Evolutionary conservation across 1,140 invertebrate genomes (phyloP).

Genomic region (Arctopsyche grandis): DNA sequence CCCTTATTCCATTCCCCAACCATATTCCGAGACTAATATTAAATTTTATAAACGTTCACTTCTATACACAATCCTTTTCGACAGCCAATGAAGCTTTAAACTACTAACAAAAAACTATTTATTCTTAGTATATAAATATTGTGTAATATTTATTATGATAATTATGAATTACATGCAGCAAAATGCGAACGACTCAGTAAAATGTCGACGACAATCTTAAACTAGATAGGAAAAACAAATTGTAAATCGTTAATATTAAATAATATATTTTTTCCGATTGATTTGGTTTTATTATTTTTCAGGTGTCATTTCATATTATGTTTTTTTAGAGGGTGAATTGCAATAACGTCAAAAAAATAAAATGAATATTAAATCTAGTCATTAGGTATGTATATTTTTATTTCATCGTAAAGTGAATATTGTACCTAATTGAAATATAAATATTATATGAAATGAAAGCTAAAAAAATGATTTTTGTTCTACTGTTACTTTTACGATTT

Average conservation of each 20-base stretch:
- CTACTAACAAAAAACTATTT: slow-evolving; percentile 47
- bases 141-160: slow-evolving; percentile 48
- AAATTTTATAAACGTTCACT: not conserved
- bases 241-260: slow-evolving; percentile 47
- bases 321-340: slow-evolving; percentile 17
- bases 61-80: slow-evolving; percentile 14
- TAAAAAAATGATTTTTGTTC: not conserved
- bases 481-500: not conserved
- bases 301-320: not conserved
- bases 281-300: slow-evolving; percentile 34
- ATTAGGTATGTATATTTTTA: slow-evolving; percentile 25
- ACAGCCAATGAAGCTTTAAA: slow-evolving; percentile 43
- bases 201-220: slow-evolving; percentile 32
- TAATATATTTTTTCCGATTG: slow-evolving; percentile 45
- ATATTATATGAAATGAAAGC: not conserved
- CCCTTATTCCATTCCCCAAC: slow-evolving; percentile 10
- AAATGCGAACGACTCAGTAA: slow-evolving; percentile 31
- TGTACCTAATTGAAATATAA: slow-evolving; percentile 4
- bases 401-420: slow-evolving; percentile 20
- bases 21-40: slow-evolving; percentile 10
- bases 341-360: slow-evolving; percentile 2
- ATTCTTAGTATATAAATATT: slow-evolving; percentile 46
- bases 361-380: slow-evolving; percentile 19
- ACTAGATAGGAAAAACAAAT: slow-evolving; percentile 49
- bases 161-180: slow-evolving; percentile 30